A percentile compares a stretch with the other conserved stretches of the same genome.
Conservation (phyloP, 2,888 invertebrate genomes). For the Pristionchus arcanus region DNA sequence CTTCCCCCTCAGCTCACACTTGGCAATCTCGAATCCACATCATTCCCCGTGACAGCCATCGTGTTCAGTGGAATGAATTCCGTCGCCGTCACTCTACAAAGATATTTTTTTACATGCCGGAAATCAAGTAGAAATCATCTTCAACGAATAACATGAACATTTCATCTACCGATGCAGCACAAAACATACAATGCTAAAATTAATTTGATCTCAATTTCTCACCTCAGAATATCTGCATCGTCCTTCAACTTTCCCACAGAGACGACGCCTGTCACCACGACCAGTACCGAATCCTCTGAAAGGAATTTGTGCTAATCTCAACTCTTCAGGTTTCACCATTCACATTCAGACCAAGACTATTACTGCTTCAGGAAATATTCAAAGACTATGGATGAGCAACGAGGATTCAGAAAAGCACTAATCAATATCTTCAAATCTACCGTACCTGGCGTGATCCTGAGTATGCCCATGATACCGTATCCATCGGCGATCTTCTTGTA, state of each 20-base stretch:
- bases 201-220: constrained; percentile 89
- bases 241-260: constrained; percentile 96
- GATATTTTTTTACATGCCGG: not conserved
- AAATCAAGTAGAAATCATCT: not conserved
- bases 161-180: not conserved
- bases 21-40: constrained; percentile 69
- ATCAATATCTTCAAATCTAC: constrained; percentile 25
- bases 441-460: constrained; percentile 83
- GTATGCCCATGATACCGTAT: constrained; percentile 95
- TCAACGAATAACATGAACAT: not conserved
- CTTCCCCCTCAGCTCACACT: no score
- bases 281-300: constrained; percentile 88
- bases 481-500: constrained; percentile 94
- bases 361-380: not conserved
- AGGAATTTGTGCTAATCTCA: not conserved
- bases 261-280: constrained; percentile 94
- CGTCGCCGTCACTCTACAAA: constrained; percentile 69
- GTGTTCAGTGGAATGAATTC: constrained; percentile 74
- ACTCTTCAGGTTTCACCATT: not conserved
- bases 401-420: not conserved
- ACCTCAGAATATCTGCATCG: constrained; percentile 91
- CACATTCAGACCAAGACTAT: not conserved
- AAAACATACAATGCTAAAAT: not conserved
- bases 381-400: not conserved
- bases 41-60: constrained; percentile 63